Percentiles rank a stretch among this genome's conserved stretches.
Evolutionary conservation across 2,797 vertebrate species (phyloP).

Genomic region (Fratercula arctica): DNA sequence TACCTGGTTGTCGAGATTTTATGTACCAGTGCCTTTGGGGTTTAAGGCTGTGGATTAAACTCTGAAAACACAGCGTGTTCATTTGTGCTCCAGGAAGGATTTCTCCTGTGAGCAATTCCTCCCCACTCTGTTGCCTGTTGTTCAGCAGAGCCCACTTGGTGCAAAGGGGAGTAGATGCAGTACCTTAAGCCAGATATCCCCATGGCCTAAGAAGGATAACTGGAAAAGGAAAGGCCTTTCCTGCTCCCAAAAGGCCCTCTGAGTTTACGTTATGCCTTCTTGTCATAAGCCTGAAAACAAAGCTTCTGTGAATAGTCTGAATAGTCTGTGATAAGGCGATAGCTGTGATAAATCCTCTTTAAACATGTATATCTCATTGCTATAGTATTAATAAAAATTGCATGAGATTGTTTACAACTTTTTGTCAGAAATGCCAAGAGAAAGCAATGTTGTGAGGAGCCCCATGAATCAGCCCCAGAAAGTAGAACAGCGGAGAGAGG

Average conservation of each 20-base stretch:
- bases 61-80: neutral
- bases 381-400: neutral
- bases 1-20: constrained; percentile 1
- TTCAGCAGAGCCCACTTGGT: neutral
- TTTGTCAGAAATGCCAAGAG: neutral
- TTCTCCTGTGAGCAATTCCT: neutral
- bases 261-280: neutral
- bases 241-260: neutral
- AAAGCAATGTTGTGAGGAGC: neutral
- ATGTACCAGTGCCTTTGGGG: neutral
- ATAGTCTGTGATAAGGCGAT: neutral
- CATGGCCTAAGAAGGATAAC: neutral
- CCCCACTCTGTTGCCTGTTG: neutral
- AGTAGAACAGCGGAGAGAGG: neutral
- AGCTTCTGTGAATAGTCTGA: neutral
- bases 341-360: neutral
- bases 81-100: neutral
- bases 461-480: neutral
- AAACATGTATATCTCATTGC: neutral
- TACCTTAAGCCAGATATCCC: neutral
- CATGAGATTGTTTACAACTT: neutral
- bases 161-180: neutral
- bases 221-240: neutral
- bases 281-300: neutral
- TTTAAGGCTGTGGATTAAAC: constrained; percentile 32